These are phyloP conservation scores for Syngnathus rostellatus DNA, from an alignment of 2,797 vertebrate species.

Conservation along the genomic window DNA sequence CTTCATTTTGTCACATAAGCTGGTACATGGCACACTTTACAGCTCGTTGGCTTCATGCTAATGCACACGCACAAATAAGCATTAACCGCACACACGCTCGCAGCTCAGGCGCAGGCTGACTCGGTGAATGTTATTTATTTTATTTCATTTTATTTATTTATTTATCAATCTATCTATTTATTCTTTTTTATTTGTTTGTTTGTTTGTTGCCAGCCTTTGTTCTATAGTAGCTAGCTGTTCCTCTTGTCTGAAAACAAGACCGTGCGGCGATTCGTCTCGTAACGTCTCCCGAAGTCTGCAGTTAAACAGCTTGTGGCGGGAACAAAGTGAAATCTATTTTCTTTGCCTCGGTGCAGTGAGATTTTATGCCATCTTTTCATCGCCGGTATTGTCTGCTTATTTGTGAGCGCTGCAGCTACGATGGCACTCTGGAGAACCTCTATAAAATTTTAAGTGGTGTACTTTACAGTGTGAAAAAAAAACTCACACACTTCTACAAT, in stretches of 20 bases:
- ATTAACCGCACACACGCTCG: conserved; percentile 13
- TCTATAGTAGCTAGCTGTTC: background rate
- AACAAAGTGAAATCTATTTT: conserved; percentile 3
- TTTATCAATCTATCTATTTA: too few relatives aligned
- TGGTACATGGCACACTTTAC: conserved; percentile 28
- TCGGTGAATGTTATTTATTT: conserved; percentile 12
- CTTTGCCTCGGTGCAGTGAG: background rate
- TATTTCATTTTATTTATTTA: too few relatives aligned
- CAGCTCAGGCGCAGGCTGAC: conserved; percentile 33
- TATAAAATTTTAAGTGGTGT: conserved; percentile 1
- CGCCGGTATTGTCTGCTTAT: background rate
- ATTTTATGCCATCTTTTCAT: conserved; percentile 1
- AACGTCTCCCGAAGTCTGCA: background rate
- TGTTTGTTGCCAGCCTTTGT: background rate
- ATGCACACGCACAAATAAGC: conserved; percentile 20
- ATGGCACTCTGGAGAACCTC: background rate
- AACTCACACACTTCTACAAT: background rate
- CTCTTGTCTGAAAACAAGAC: background rate
- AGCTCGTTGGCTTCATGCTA: conserved; percentile 22
- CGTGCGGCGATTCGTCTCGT: background rate
- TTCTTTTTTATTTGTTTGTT: too few relatives aligned
- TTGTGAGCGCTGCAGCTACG: background rate
- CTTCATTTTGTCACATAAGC: conserved; percentile 57
- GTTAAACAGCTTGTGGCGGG: background rate
- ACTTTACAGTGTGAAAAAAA: background rate